Percentiles rank a stretch among this genome's conserved stretches.
These are phyloP conservation scores for Scaptomyza parva DNA, from an alignment of 2,888 invertebrate genomes.

Conservation along the genomic window DNA sequence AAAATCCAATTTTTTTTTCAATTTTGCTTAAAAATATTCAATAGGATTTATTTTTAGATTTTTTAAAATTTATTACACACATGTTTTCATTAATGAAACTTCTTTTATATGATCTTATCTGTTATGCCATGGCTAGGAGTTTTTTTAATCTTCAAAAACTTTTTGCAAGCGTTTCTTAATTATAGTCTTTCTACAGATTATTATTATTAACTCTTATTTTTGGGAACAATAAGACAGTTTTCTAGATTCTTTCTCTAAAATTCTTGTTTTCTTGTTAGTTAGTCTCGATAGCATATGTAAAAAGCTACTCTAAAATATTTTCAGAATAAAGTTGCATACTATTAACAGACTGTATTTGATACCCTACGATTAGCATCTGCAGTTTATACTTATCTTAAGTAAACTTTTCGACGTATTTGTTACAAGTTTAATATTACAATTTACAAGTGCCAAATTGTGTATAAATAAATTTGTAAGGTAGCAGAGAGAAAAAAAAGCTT, in stretches of 20 bases:
- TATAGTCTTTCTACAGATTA: too few species aligned
- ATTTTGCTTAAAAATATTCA: too few species aligned
- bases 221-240: not conserved
- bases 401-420: slow-evolving; percentile 10
- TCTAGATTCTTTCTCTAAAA: not conserved
- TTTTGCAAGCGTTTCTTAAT: too few species aligned
- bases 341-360: not conserved
- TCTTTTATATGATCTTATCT: not conserved
- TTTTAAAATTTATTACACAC: too few species aligned
- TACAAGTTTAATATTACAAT: slow-evolving; percentile 23
- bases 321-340: not conserved
- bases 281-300: too few species aligned
- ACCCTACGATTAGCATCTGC: not conserved
- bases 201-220: not conserved
- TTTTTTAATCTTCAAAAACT: too few species aligned
- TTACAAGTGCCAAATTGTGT: slow-evolving; percentile 46
- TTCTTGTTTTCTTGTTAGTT: not conserved
- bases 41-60: too few species aligned
- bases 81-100: not conserved
- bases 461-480: slow-evolving; percentile 20
- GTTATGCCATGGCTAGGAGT: too few species aligned
- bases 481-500: not conserved
- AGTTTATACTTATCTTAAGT: slow-evolving; percentile 8
- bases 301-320: too few species aligned
- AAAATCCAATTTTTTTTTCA: too few species aligned